Conservation (phyloP, 2,797 vertebrate species). For the Micrastur ruficollis region DNA sequence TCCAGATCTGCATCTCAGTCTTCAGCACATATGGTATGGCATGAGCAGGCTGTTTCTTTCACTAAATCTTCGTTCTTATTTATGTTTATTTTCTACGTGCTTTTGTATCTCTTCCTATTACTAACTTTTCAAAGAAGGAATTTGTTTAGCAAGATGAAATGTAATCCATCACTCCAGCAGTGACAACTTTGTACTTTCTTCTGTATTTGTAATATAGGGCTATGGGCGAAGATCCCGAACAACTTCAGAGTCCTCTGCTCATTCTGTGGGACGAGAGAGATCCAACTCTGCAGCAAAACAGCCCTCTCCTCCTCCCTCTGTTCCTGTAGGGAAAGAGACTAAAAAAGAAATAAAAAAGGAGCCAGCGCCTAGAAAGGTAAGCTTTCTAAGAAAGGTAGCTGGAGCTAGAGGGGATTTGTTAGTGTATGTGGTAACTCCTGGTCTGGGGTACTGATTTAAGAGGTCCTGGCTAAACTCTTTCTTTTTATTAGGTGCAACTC, state of each 20-base stretch:
- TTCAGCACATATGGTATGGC: conserved; percentile 78
- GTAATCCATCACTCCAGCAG: neutral
- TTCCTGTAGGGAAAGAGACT: conserved; percentile 72
- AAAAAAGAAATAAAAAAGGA: conserved; percentile 73
- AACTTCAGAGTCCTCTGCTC: conserved; percentile 83
- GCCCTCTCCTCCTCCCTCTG: conserved; percentile 77
- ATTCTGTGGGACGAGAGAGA: conserved; percentile 81
- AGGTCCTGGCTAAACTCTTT: neutral
- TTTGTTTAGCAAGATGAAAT: neutral
- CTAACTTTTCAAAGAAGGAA: neutral
- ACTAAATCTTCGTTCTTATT: neutral
- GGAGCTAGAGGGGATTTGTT: neutral
- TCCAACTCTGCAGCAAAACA: conserved; percentile 78
- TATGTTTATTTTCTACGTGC: neutral
- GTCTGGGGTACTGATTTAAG: neutral
- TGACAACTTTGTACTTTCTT: neutral
- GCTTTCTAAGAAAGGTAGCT: neutral
- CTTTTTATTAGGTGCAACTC: neutral
- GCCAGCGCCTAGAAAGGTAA: conserved; percentile 71
- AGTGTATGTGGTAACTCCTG: neutral
- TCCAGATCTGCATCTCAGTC: conserved; percentile 85
- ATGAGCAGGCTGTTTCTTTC: neutral
- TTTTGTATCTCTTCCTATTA: neutral
- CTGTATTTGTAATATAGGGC: conserved; percentile 55
- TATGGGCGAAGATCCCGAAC: conserved; percentile 80